Base-by-base conservation (phyloP, 2,888 invertebrate genomes). In the Lepidocyrtoides sp. region DNA sequence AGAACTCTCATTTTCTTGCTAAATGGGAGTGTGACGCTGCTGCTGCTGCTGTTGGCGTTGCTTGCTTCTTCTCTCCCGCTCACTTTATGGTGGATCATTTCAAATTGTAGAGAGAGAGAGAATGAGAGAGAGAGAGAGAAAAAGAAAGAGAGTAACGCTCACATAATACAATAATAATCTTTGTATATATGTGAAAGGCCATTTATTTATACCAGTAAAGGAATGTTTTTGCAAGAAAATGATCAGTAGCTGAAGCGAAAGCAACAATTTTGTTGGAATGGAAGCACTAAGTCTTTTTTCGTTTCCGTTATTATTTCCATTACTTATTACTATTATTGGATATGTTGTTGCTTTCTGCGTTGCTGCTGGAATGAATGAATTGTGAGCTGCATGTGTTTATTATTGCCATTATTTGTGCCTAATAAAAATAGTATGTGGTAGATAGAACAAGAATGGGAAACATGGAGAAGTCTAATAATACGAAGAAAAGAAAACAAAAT, bases 1-100 rank as follows among this genome's bases (percentile, higher is more conserved):
- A 89, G 83, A 69, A 89, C 81, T 75, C 88, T 83, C 88, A 88
- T 88, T 89, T 89, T 89, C 75, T 81, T 44, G 44, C 69, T 72
- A 72, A 72, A 72, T 72, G 72, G 72, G 20, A 44, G 41, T 72
- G 41, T 23, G 17, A 20, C 57, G 41, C 51, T 7, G 23, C 2
- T 20, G n/a, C 41, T 29, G 23, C 54, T 51, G n/a, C 48, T 48
- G 20, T 44, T 17, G 36, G 41, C 17, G 7, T 23, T 14, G 26
- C 44, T 63, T 26, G 63, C 60, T 66, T 14, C n/a, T n/a, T n/a
- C n/a, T n/a, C n/a, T n/a, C n/a, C n/a, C 44, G 63, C 41, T 63
- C 48, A 10, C 36, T 83, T 44, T 60, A 29, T 83, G 17, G 66
- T 69, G 66, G 66, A 69, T 51, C 57, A 36, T 77, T 77, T 41